Base-by-base conservation (phyloP, 2,888 invertebrate genomes). In the Steinernema scapterisci region DNA sequence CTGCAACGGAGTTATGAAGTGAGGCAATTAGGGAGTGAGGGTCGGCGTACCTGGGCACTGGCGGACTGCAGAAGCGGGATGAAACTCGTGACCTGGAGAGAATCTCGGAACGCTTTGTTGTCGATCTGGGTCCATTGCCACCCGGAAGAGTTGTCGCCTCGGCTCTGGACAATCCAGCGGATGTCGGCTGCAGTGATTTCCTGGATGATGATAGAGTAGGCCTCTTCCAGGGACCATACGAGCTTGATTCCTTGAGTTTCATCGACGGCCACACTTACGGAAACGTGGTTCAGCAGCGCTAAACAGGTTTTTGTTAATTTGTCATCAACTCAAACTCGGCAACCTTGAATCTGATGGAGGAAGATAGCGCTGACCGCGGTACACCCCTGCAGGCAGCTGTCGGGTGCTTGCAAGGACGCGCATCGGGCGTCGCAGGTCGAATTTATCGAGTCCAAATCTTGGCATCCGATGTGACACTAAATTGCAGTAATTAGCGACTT, bases 381-480 rank as follows among this genome's bases (percentile, higher is more conserved):
- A 73, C 85, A 85, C 21, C 85, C 85, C 71, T 86, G 85, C 16
- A 78, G 74, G 70, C 85, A 85, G 51, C 80, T 80, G 9, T 76
- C 79, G 11, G 76, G 73, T n/a, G 72, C 73, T 19, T 77, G 76
- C 38, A 74, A 63, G 38, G 78, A 74, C 13, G 79, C 75, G 73
- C 85, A 85, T 19, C 80, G 77, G 6, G 75, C 75, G 31, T 75
- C 77, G 70, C 85, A 86, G 5, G 79, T 82, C 5, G 84, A 82
- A 11, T 80, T 79, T 19, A 80, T 71, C 45, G 80, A 81, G 46
- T 85, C 85, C 2, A 85, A 76, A 75, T 85, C 84, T 74, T 81
- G 79, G 74, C 85, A 85, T 16, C 85, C 85, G 27, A 79, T 76
- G 51, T 79, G 78, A 72, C 85, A 85, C 85, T 83, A 56, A 79